phyloP scores from a whole-genome alignment of 2,113 vertebrate species.

The Burhinus bistriatus region DNA sequence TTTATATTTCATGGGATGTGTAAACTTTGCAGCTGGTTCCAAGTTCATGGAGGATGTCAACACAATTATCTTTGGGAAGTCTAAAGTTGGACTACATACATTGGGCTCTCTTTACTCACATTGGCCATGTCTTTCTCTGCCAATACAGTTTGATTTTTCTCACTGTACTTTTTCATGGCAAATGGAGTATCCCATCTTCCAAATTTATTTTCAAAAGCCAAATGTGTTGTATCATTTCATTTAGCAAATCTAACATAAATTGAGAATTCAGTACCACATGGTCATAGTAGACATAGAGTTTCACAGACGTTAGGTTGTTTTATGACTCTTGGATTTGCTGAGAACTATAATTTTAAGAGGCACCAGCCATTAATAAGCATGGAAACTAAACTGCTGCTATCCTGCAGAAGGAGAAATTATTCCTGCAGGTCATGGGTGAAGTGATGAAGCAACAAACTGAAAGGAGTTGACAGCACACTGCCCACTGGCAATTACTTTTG shows the following conservation, averaged over 20 bases:
- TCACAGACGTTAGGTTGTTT: background rate
- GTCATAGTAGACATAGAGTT: background rate
- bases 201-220: background rate
- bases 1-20: background rate
- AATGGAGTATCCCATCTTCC: background rate
- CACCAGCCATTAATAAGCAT: background rate
- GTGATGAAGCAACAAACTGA: conserved; percentile 3
- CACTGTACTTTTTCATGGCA: background rate
- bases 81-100: background rate
- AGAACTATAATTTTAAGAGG: background rate
- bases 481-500: background rate
- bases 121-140: background rate
- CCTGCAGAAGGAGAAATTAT: background rate
- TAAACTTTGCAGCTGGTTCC: background rate
- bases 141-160: background rate
- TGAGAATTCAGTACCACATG: background rate
- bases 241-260: conserved; percentile 5
- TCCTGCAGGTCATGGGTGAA: background rate
- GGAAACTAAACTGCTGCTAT: background rate
- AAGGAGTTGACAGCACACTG: background rate
- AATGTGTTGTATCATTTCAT: background rate
- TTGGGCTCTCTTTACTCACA: background rate
- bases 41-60: background rate
- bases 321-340: background rate
- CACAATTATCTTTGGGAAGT: background rate